These are phyloP conservation scores for Nyctereutes procyonoides DNA, from an alignment of 2,113 vertebrate species.

Conservation along the genomic window DNA sequence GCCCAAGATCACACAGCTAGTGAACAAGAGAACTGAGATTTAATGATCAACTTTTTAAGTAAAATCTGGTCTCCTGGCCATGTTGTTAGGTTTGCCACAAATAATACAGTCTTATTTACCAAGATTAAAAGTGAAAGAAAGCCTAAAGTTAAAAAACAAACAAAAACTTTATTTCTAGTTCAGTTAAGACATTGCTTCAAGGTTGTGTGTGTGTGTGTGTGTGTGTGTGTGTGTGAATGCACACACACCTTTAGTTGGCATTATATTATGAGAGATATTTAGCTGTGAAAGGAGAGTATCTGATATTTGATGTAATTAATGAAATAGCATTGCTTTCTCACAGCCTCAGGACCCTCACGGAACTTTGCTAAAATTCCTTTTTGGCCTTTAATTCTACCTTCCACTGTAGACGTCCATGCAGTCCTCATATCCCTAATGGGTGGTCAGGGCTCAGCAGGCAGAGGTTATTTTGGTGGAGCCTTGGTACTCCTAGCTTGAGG, in stretches of 20 bases:
- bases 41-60: conserved; percentile 32
- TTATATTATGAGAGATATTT: conserved; percentile 6
- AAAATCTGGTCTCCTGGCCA: not conserved
- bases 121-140: conserved; percentile 43
- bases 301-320: not conserved
- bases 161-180: not conserved
- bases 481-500: not conserved
- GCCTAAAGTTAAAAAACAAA: conserved; percentile 12
- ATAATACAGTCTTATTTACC: not conserved
- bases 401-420: not conserved
- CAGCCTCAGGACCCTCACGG: not conserved
- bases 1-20: not conserved
- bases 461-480: not conserved
- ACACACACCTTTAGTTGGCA: not conserved
- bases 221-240: not conserved
- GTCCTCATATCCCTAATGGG: not conserved
- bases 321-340: not conserved
- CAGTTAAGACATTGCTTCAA: not conserved
- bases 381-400: not conserved
- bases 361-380: not conserved
- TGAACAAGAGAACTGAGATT: not conserved
- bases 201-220: not conserved
- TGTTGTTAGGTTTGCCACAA: not conserved
- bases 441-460: not conserved
- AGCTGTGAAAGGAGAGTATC: not conserved